Conservation (phyloP, 2,888 invertebrate species). For the Arrhopalites spinosus region DNA sequence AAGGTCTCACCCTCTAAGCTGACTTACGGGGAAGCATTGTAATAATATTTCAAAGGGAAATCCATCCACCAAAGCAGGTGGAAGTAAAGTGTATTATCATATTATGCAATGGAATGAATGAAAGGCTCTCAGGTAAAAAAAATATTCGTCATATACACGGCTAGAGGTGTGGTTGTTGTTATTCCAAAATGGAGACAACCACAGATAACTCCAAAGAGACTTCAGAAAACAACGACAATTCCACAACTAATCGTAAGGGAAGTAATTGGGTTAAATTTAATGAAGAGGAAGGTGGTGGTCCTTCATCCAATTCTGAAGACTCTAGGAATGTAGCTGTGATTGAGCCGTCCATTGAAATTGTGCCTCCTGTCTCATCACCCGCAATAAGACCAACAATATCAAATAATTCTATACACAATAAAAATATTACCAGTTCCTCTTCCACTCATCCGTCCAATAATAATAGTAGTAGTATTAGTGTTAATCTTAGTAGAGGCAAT, state of each 20-base stretch:
- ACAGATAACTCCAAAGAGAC: conserved; percentile 24
- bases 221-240: not conserved
- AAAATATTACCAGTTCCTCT: conserved; percentile 13
- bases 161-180: not conserved
- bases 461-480: not conserved
- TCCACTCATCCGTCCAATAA: not conserved
- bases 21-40: not conserved
- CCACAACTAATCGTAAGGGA: not conserved
- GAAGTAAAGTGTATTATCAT: not conserved
- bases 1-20: no score
- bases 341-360: conserved; percentile 51
- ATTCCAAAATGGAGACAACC: conserved; percentile 40
- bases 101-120: not conserved
- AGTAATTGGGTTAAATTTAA: conserved; percentile 51
- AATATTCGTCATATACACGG: not conserved
- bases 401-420: conserved; percentile 1
- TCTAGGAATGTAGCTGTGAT: conserved; percentile 43
- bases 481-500: conserved; percentile 5
- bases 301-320: conserved; percentile 14
- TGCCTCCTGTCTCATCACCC: conserved; percentile 37
- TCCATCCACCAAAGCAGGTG: not conserved
- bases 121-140: not conserved
- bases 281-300: conserved; percentile 43
- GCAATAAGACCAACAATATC: not conserved
- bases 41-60: no score